Conservation (phyloP, 2,888 invertebrate genomes). For the Rhingia campestris region DNA sequence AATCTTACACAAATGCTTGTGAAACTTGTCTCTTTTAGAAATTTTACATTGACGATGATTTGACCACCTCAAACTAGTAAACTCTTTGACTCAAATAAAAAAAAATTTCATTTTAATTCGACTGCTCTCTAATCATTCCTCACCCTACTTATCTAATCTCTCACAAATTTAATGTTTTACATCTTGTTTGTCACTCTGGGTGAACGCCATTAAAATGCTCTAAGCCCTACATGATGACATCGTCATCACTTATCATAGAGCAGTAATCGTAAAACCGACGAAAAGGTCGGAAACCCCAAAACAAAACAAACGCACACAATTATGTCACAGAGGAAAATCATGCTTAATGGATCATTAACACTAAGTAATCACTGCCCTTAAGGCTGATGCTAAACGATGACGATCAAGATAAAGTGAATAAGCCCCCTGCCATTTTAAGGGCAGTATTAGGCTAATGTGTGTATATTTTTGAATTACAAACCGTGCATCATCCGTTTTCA, state of each 20-base stretch:
- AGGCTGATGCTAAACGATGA: neutral
- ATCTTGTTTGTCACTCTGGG: neutral
- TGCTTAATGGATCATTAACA: conserved; percentile 27
- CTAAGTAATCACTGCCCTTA: conserved; percentile 17
- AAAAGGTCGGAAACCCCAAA: conserved; percentile 26
- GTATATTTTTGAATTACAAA: neutral
- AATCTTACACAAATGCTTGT: no score
- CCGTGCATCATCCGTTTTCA: neutral
- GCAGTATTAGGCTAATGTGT: neutral
- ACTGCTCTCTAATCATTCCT: no score
- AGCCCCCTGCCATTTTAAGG: neutral
- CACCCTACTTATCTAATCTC: no score
- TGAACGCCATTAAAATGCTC: neutral
- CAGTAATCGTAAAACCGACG: conserved; percentile 19
- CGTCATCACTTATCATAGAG: neutral
- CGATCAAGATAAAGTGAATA: conserved; percentile 11
- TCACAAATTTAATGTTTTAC: neutral
- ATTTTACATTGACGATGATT: no score
- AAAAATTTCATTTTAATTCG: no score
- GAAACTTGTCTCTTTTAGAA: no score
- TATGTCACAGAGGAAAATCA: conserved; percentile 1
- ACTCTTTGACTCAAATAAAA: no score
- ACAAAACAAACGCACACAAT: conserved; percentile 5
- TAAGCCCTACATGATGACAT: neutral
- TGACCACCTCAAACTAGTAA: no score